Base-by-base conservation (phyloP, 2,797 vertebrate genomes). In the Perodicticus potto region DNA sequence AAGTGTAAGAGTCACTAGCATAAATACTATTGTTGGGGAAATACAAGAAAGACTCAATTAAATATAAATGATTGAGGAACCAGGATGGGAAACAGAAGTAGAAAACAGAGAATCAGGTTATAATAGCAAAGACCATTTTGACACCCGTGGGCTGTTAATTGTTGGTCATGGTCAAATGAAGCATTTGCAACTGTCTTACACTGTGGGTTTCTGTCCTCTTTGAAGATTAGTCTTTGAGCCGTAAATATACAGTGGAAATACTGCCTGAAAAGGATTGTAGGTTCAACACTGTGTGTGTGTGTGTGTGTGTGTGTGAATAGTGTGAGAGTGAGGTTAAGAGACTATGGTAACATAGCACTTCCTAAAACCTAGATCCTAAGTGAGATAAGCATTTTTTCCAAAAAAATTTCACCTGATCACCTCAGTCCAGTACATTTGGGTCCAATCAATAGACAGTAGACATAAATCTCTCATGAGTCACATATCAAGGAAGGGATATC, bases 351-450 rank as follows among this genome's bases (percentile, higher is more conserved):
- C 65, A 67, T 7, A 78, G 55, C 49, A 87, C 22, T 72, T 95
- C 14, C 27, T 93, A 92, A 94, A 94, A 65, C 37, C 43, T 43
- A 72, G 53, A 81, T 84, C 10, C 74, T 92, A 91, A 96, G 11
- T 63, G 55, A 94, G 2, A 6, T 23, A 5, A 94, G 8, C 29
- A n/a, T 27, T 37, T 45, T 34, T 40, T 70, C 57, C 23, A 1
- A n/a, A 61, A 34, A 86, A 88, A 6, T 93, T 72, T 61, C 20
- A 67, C 13, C 3, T 45, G 2, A 76, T 93, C 7, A 22, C 11
- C 20, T 70, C 25, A 85, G 20, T 82, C 73, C 49, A 86, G 5
- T 91, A 82, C 19, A 80, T 86, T 34, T 25, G 53, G 27, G 5
- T 86, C 4, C 1, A 83, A 11, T 83, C 86, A 76, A 86, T 1